Percentiles rank a stretch among this genome's conserved stretches.
These are phyloP conservation scores for Sebastes variabilis DNA, from an alignment of 2,797 vertebrate genomes.

Conservation along the genomic window DNA sequence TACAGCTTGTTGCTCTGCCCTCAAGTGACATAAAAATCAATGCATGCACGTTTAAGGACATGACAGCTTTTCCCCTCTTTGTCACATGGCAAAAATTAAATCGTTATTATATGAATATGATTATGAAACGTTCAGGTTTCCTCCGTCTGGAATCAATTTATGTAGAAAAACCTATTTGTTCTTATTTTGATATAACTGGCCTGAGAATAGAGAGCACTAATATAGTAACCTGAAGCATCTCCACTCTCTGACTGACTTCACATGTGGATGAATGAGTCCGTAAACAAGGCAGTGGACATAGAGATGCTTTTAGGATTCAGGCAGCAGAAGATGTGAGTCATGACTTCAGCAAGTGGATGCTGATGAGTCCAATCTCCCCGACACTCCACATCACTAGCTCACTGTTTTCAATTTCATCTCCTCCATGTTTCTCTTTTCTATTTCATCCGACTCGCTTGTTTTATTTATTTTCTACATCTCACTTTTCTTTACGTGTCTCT, in stretches of 20 bases:
- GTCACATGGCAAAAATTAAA: too few relatives aligned
- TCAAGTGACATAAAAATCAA: too few relatives aligned
- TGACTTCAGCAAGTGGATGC: not conserved
- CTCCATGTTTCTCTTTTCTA: not conserved
- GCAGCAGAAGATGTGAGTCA: not conserved
- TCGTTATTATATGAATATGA: rapidly evolving
- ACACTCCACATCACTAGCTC: not conserved
- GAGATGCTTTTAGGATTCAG: not conserved
- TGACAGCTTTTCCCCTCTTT: too few relatives aligned
- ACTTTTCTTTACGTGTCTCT: not conserved
- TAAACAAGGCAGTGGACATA: not conserved
- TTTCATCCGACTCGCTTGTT: constrained; percentile 11
- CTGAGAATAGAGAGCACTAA: not conserved
- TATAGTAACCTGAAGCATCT: not conserved
- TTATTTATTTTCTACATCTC: constrained; percentile 12
- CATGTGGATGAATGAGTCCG: not conserved
- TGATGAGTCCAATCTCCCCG: not conserved
- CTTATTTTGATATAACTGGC: not conserved
- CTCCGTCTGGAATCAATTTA: too few relatives aligned
- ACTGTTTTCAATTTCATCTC: not conserved
- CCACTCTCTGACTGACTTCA: not conserved
- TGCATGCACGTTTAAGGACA: too few relatives aligned
- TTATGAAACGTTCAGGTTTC: too few relatives aligned
- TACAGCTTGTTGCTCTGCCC: too few relatives aligned
- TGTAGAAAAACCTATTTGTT: not conserved